These are phyloP conservation scores for Metopia argyrocephala DNA, from an alignment of 2,888 invertebrate species.

Conservation along the genomic window DNA sequence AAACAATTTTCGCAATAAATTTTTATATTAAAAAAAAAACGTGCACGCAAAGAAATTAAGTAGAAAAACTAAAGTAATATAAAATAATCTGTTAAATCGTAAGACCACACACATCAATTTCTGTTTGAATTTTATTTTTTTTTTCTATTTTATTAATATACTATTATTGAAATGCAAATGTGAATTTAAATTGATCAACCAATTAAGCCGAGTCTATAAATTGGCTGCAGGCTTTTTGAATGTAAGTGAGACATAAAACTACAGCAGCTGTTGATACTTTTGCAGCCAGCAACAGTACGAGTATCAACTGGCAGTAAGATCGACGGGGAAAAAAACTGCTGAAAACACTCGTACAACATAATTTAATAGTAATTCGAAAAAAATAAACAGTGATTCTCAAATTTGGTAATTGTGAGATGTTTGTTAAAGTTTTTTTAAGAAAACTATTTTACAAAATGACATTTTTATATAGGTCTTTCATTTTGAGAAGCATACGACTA, in stretches of 20 bases:
- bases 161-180: constrained; percentile 46
- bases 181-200: constrained; percentile 46
- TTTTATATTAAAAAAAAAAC: too few species aligned
- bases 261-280: too few species aligned
- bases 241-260: constrained; percentile 45
- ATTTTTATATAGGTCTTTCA: too few species aligned
- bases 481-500: too few species aligned
- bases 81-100: neutral
- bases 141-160: too few species aligned
- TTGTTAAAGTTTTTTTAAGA: too few species aligned
- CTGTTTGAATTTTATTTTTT: constrained; percentile 9
- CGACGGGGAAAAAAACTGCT: neutral
- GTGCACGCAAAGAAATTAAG: neutral
- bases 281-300: too few species aligned
- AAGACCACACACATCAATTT: constrained; percentile 48
- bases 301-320: neutral
- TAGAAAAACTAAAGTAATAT: too few species aligned
- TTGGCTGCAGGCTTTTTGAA: constrained; percentile 25
- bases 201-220: constrained; percentile 43
- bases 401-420: too few species aligned
- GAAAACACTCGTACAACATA: neutral
- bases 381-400: constrained; percentile 10
- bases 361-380: too few species aligned
- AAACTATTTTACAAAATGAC: too few species aligned
- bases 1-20: too few species aligned